These are phyloP conservation scores for Anguilla anguilla DNA, from an alignment of 2,797 vertebrate species.

Conservation along the genomic window DNA sequence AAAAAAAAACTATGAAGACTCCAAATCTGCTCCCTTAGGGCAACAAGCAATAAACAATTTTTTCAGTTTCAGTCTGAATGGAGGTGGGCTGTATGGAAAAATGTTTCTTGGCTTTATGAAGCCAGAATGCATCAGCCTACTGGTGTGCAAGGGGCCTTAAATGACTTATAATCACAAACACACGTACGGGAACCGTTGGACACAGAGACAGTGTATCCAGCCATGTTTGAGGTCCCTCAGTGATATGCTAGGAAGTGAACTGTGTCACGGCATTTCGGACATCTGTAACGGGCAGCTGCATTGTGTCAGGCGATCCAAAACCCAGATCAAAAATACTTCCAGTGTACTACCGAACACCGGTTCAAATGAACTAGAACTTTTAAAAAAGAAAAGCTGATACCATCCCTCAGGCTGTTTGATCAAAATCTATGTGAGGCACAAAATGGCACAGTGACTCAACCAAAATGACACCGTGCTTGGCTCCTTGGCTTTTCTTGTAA, in stretches of 20 bases:
- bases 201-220: slow-evolving; percentile 8
- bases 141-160: background rate
- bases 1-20: background rate
- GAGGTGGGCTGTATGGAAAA: background rate
- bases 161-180: background rate
- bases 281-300: slow-evolving; percentile 22
- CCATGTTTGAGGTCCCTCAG: slow-evolving; percentile 5
- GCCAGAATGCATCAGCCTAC: background rate
- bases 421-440: background rate
- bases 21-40: background rate
- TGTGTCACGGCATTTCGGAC: slow-evolving; percentile 32
- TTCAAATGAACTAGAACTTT: background rate
- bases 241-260: slow-evolving; percentile 13
- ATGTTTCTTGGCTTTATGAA: background rate
- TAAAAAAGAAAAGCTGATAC: too few relatives aligned
- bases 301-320: background rate
- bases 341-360: background rate
- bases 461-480: background rate
- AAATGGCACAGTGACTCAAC: background rate
- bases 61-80: background rate
- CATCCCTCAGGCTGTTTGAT: background rate
- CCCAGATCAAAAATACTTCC: background rate
- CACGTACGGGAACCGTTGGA: background rate
- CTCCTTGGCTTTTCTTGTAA: background rate
- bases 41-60: background rate